A percentile compares a stretch with the other conserved stretches of the same genome.
These are phyloP conservation scores for Acheta domesticus DNA, from an alignment of 2,888 invertebrate genomes.

Conservation along the genomic window DNA sequence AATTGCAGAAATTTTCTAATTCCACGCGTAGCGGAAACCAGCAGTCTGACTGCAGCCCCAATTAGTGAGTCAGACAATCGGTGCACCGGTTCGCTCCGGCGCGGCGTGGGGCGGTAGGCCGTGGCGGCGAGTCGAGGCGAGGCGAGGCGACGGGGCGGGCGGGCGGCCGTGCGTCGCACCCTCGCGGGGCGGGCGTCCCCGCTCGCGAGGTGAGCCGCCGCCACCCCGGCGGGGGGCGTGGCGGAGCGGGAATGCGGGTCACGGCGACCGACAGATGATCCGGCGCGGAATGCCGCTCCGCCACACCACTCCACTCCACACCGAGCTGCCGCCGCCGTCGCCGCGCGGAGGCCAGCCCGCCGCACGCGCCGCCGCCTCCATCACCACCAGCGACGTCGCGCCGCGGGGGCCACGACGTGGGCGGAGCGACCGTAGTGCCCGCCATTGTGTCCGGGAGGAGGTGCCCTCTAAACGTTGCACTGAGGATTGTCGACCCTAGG, in stretches of 20 bases:
- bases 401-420: background rate
- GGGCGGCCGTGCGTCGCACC: background rate
- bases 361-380: background rate
- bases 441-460: too few species aligned
- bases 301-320: background rate
- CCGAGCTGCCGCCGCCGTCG: background rate
- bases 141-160: background rate
- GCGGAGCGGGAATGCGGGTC: background rate
- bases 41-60: too few species aligned
- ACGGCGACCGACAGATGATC: constrained; percentile 7
- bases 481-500: too few species aligned
- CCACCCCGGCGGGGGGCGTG: background rate
- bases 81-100: background rate
- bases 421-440: too few species aligned
- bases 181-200: background rate
- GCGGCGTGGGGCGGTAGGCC: background rate
- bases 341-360: background rate
- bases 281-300: background rate
- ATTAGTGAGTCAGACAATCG: too few species aligned
- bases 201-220: background rate
- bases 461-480: too few species aligned
- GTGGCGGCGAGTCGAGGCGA: background rate
- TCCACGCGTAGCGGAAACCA: too few species aligned
- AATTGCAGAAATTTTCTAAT: too few species aligned
- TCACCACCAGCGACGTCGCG: background rate